These are phyloP conservation scores for Gnathonemus longibarbis DNA, from an alignment of 2,113 vertebrate species.

Conservation along the genomic window DNA sequence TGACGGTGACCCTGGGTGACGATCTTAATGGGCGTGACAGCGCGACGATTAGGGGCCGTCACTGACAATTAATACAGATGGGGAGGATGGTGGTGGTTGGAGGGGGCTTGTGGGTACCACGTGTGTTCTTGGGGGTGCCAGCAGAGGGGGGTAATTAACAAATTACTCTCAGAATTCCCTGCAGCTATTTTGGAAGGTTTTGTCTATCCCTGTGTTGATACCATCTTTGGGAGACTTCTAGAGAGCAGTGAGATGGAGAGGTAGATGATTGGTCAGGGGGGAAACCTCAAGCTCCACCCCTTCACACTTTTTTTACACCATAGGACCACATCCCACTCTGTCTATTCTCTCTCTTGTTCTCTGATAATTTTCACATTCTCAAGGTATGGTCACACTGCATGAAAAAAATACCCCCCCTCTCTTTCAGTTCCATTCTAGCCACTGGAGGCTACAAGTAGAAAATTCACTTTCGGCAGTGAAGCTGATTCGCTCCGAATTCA, in stretches of 20 bases:
- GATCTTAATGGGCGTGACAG: conserved; percentile 36
- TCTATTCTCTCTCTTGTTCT: neutral
- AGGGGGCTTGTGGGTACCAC: neutral
- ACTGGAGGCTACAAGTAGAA: neutral
- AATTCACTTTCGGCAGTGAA: neutral
- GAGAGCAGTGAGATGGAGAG: neutral
- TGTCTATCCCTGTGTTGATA: neutral
- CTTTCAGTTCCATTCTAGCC: neutral
- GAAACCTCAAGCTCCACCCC: neutral
- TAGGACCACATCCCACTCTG: neutral
- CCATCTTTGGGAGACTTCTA: neutral
- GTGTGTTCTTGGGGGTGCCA: neutral
- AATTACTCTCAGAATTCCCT: neutral
- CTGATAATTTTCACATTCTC: neutral
- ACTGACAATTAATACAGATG: conserved; percentile 25
- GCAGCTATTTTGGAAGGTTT: neutral
- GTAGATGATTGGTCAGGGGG: neutral
- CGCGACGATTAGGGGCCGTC: conserved; percentile 32
- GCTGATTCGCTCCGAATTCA: neutral
- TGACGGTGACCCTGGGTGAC: conserved; percentile 35
- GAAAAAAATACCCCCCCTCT: neutral
- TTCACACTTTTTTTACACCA: neutral
- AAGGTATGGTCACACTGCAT: neutral
- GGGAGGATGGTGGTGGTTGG: neutral
- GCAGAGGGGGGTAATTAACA: neutral